Conservation (phyloP, 2,888 invertebrate genomes). For the Xanthia togata region DNA sequence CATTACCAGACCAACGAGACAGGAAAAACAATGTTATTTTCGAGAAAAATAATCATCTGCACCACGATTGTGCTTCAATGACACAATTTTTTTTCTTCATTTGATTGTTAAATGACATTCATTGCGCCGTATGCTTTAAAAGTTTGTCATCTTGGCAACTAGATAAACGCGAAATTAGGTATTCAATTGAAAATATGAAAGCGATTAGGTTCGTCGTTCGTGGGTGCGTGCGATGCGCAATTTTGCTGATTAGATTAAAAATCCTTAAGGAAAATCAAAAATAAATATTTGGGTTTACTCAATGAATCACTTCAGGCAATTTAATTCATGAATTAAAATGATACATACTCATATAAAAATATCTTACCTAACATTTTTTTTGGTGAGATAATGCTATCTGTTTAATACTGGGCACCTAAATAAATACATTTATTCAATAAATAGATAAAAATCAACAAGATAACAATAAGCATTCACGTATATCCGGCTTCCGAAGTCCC, state of each 20-base stretch:
- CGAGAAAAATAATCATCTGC: not conserved
- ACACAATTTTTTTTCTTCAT: not conserved
- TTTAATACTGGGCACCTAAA: slow-evolving; percentile 17
- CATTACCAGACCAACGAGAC: not conserved
- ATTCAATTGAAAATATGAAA: not conserved
- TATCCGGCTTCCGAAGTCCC: slow-evolving; percentile 69
- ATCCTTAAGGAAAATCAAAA: slow-evolving; percentile 4
- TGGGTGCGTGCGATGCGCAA: not conserved
- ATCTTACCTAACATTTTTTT: not conserved
- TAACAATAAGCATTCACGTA: slow-evolving; percentile 58
- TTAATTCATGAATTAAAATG: not conserved
- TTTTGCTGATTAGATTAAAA: slow-evolving; percentile 23
- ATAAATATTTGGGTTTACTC: not conserved
- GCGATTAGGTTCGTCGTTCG: not conserved
- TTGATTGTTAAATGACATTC: not conserved
- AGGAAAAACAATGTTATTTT: not conserved
- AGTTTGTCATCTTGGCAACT: not conserved
- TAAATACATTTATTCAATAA: slow-evolving; percentile 54
- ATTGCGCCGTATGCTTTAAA: not conserved
- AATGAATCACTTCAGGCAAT: not conserved
- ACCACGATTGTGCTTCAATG: not conserved
- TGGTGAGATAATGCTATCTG: not conserved
- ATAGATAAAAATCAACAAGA: slow-evolving; percentile 63
- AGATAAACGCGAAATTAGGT: not conserved
- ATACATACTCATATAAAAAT: not conserved